Evolutionary conservation across 2,797 vertebrate species (phyloP), one percentile per base, ranked within the genome.

Genomic region (Hyperoplus lanceolatus): DNA sequence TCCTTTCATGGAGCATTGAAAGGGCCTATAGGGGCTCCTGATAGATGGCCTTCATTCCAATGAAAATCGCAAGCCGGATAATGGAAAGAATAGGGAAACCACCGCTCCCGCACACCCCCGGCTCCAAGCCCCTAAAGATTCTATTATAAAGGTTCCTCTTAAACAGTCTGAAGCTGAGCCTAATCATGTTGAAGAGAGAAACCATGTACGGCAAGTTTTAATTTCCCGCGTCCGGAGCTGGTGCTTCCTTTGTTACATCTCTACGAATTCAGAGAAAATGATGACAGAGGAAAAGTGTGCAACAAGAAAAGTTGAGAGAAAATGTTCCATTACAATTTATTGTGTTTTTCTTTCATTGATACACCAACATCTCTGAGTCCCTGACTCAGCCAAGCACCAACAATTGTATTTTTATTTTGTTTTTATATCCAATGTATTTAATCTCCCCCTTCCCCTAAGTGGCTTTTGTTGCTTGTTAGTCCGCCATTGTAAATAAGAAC

Each of bases 21-120:
- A 94, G 89, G 92, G 87, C 83, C 90, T 91, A 91, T 93, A 91
- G 94, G 91, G 15, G 64, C 79, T 80, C 48, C 82, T 96, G 96
- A 97, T 96, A 92, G 95, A 94, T 94, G 89, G 90, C 80, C 90
- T 93, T 94, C 89, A 93, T 94, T 96, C 96, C 93, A 96, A 95
- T 95, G 94, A 94, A 95, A 96, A 96, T 93, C 89, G 81, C 70
- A 79, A 80, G 84, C 74, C 14, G 80, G 79, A 86, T 87, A 92
- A 93, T 82, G 81, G 72, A 86, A 85, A 93, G 91, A 94, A 95
- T 93, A 79, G 88, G 79, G 81, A 7, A 90, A 76, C 77, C 87
- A 90, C 74, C 82, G 81, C 85, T 89, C 73, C 76, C 79, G 83
- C 70, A 70, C 81, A 82, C 87, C 83, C 87, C 83, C 84, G 66